A percentile compares a stretch with the other conserved stretches of the same genome.
These are phyloP conservation scores for Tringa solitaria DNA, from an alignment of 2,113 vertebrate species.

Conservation along the genomic window DNA sequence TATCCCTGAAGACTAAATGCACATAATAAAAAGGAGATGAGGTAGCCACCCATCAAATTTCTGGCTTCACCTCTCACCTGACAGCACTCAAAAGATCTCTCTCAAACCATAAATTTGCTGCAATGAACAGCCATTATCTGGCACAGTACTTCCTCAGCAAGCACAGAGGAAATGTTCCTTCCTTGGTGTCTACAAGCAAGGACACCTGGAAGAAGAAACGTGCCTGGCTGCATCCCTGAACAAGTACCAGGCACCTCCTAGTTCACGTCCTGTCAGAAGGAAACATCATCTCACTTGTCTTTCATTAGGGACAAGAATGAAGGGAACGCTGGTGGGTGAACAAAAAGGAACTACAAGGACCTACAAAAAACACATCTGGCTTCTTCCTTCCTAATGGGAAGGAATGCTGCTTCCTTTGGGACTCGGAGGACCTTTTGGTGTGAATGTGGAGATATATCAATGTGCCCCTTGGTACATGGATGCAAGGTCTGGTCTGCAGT, in stretches of 20 bases:
- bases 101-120: background rate
- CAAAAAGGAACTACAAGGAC: background rate
- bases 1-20: background rate
- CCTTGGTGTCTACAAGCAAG: background rate
- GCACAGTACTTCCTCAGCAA: background rate
- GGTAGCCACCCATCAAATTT: background rate
- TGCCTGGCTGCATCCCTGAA: background rate
- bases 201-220: background rate
- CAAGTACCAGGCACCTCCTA: background rate
- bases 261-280: background rate
- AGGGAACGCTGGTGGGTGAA: background rate
- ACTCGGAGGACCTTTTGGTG: background rate
- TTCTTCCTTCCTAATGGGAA: background rate
- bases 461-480: background rate
- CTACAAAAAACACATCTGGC: background rate
- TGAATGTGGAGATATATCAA: background rate
- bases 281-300: background rate
- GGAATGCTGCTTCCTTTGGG: background rate
- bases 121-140: background rate
- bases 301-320: background rate
- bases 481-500: background rate
- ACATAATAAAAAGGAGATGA: background rate
- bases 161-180: background rate
- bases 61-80: background rate
- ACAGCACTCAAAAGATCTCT: background rate